Base-by-base conservation (phyloP, 2,888 invertebrate species). In the Sesamia inferens region DNA sequence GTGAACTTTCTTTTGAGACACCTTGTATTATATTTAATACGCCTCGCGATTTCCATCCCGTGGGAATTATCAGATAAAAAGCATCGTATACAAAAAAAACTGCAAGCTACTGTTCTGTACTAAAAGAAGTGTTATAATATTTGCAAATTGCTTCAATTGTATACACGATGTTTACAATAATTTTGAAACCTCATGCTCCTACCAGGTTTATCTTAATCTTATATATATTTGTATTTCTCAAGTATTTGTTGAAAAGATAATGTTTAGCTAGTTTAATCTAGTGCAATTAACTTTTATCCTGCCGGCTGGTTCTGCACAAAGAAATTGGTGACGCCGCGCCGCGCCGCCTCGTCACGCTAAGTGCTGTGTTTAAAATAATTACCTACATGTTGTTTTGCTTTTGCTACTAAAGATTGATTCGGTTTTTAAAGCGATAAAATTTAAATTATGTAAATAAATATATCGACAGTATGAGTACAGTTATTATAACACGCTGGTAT, bases 231-330 rank as follows among this genome's bases (percentile, higher is more conserved):
- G 39, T 24, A 73, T 61, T 79, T 65, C 55, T 22, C 63, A 75
- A 75, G 64, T 79, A 67, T 78, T 61, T 79, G 48, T 61, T 47
- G 22, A 31, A 24, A 54, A 78, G 75, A 83, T 79, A 79, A 79
- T 59, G 39, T 59, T 10, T 57, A 24, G 24, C 19, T 59, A 22
- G n/a, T 42, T 42, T 70, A 61, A 78, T 70, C 64, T 13, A 61
- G 44, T 39, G 44, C 16, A 16, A 73, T 39, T 48, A 63, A 24
- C n/a, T 63, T 71, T 51, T 75, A 68, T 74, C 61, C 74, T 6
- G 51, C 10, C 61, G 66, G 57, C 19, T 61, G 13, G 62, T 48
- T n/a, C 10, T 55, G 24, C 64, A 80, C 74, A 69, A 79, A 80
- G 73, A n/a, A 62, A 73, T 78, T 44, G 55, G 73, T 82, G 19